Conservation (phyloP, 2,113 vertebrate species). For the Mandrillus leucophaeus region DNA sequence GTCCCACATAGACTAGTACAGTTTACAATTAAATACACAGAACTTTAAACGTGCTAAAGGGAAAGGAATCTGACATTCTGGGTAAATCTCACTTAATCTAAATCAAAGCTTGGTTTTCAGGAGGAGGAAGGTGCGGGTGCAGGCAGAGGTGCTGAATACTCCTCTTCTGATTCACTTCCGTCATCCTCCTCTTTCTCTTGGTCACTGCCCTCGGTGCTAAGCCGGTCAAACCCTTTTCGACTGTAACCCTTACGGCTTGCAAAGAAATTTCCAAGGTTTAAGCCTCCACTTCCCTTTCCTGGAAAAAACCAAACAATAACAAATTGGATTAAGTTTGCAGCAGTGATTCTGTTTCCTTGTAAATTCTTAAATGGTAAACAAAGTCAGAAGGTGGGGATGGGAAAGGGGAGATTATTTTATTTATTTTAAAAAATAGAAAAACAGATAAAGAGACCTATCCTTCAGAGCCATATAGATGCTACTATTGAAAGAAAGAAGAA, state of each 20-base stretch:
- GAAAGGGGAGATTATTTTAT: background rate
- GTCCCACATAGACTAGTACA: constrained; percentile 90
- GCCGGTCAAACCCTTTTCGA: constrained; percentile 95
- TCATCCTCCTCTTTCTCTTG: constrained; percentile 95
- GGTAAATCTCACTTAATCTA: constrained; percentile 43
- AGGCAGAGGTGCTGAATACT: constrained; percentile 89
- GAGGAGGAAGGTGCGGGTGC: constrained; percentile 79
- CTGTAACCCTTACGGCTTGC: constrained; percentile 94
- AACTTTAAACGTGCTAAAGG: constrained; percentile 86
- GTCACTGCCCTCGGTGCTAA: constrained; percentile 97
- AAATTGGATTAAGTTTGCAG: background rate
- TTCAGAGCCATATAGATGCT: background rate
- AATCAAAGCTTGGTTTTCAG: constrained; percentile 75
- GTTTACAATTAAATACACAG: constrained; percentile 90
- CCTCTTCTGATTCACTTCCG: constrained; percentile 95
- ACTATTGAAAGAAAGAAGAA: background rate
- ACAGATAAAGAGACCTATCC: background rate
- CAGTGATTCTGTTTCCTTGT: background rate
- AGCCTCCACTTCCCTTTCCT: constrained; percentile 92
- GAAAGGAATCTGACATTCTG: constrained; percentile 77
- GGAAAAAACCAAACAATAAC: constrained; percentile 42
- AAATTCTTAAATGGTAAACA: background rate
- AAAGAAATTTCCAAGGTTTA: constrained; percentile 98
- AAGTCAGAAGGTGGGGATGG: background rate
- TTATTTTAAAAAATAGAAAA: background rate